phyloP scores from a whole-genome alignment of 1,140 invertebrate genomes.

The Drosophila persimilis region DNA sequence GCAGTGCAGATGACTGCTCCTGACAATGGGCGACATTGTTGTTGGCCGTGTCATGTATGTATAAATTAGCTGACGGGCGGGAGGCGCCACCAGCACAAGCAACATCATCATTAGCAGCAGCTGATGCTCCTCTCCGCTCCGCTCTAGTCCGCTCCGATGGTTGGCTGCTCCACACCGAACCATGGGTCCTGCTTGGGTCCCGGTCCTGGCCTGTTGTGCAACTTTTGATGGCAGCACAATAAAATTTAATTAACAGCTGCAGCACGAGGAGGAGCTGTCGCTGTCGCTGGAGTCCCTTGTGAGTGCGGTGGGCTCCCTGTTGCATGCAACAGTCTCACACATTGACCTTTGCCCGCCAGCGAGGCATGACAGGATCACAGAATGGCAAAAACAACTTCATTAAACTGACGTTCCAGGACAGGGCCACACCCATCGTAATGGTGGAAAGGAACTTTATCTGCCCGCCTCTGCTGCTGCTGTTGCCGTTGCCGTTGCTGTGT shows the following conservation, averaged over 20 bases:
- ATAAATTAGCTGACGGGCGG: conserved; percentile 65
- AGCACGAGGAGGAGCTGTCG: neutral
- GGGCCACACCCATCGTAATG: neutral
- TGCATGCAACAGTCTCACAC: conserved; percentile 39
- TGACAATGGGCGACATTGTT: conserved; percentile 46
- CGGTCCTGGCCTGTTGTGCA: conserved; percentile 35
- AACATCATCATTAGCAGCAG: conserved; percentile 51
- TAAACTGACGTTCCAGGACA: conserved; percentile 34
- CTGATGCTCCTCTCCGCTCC: conserved; percentile 14
- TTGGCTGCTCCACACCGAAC: neutral
- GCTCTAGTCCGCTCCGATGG: neutral
- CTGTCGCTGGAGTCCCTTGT: conserved; percentile 12
- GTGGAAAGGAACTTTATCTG: conserved; percentile 15
- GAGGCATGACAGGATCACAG: conserved; percentile 17
- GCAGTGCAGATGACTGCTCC: conserved; percentile 39
- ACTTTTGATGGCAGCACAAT: conserved; percentile 61
- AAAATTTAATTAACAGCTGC: conserved; percentile 74
- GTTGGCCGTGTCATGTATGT: conserved; percentile 48
- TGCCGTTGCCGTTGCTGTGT: too few species aligned
- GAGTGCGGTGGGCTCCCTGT: conserved; percentile 18
- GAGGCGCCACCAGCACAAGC: conserved; percentile 22
- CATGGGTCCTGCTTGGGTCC: neutral
- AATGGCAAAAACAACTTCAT: conserved; percentile 63
- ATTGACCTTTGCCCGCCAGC: conserved; percentile 58
- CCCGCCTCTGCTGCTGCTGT: conserved; percentile 3